Percentiles rank a stretch among this genome's conserved stretches.
phyloP scores from a whole-genome alignment of 2,888 invertebrate species.

The Thera obeliscata region DNA sequence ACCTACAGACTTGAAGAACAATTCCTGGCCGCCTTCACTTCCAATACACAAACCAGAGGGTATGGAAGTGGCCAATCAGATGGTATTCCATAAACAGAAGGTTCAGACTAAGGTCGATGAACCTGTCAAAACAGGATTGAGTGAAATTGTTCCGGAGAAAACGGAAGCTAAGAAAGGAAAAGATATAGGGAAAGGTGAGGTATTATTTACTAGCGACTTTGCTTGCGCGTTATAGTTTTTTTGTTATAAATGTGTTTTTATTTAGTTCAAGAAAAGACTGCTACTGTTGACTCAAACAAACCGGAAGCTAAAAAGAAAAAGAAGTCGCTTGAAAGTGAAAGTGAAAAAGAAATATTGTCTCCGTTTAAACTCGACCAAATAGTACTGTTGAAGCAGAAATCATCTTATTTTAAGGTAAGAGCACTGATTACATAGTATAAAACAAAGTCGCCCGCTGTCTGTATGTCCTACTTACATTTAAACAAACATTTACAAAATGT shows the following conservation, averaged over 20 bases:
- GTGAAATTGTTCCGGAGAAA: neutral
- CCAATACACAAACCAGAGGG: neutral
- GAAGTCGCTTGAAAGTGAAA: neutral
- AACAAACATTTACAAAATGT: no score
- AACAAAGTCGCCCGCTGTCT: no score
- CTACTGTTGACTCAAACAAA: neutral
- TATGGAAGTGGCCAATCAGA: neutral
- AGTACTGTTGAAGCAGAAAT: conserved; percentile 31
- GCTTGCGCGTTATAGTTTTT: neutral
- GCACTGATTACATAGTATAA: no score
- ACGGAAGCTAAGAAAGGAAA: neutral
- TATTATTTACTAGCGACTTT: no score
- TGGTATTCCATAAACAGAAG: neutral
- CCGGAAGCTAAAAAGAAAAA: neutral
- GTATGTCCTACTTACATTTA: no score
- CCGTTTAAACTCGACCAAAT: conserved; percentile 28
- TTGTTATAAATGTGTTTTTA: neutral
- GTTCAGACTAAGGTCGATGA: neutral
- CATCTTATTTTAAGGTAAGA: conserved; percentile 24
- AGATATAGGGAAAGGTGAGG: neutral
- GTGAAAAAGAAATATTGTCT: conserved; percentile 5
- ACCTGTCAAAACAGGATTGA: neutral
- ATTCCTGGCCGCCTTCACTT: neutral
- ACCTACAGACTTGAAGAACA: neutral
- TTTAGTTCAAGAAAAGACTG: neutral